These are phyloP conservation scores for Cordilura impudica DNA, from an alignment of 2,888 invertebrate species.

Conservation along the genomic window DNA sequence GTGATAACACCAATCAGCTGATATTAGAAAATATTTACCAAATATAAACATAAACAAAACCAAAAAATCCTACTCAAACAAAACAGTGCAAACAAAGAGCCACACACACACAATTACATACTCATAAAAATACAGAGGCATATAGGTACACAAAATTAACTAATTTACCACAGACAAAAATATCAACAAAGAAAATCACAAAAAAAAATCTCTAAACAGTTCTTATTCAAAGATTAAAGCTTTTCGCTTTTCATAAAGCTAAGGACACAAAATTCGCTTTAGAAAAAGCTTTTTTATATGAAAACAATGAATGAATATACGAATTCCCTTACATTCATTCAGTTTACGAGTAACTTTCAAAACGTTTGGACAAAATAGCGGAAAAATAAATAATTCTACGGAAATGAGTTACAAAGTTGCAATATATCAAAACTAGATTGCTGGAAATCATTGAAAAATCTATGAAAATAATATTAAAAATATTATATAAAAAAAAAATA, in stretches of 20 bases:
- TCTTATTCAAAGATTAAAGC: constrained; percentile 11
- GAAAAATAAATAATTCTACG: constrained; percentile 18
- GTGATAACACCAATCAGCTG: constrained; percentile 40
- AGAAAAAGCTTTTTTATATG: constrained; percentile 14
- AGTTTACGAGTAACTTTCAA: constrained; percentile 59
- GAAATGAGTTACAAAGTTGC: constrained; percentile 18
- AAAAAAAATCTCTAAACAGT: background rate
- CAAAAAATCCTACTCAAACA: constrained; percentile 12
- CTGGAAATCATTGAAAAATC: background rate
- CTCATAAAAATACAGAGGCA: background rate
- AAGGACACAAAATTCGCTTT: constrained; percentile 32
- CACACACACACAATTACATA: background rate
- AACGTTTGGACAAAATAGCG: constrained; percentile 45
- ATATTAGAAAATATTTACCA: constrained; percentile 50
- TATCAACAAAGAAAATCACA: constrained; percentile 5
- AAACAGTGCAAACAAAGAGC: background rate
- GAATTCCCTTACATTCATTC: constrained; percentile 45
- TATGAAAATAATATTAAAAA: background rate
- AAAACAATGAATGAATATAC: constrained; percentile 47
- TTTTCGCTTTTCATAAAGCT: constrained; percentile 14
- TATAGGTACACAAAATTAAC: background rate
- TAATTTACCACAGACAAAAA: constrained; percentile 19
- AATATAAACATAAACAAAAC: constrained; percentile 28
- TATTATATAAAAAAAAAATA: background rate
- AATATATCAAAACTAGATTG: constrained; percentile 6